These are phyloP conservation scores for Micromussa lordhowensis DNA, from an alignment of 92 coral and sea anemone genomes.

Conservation along the genomic window DNA sequence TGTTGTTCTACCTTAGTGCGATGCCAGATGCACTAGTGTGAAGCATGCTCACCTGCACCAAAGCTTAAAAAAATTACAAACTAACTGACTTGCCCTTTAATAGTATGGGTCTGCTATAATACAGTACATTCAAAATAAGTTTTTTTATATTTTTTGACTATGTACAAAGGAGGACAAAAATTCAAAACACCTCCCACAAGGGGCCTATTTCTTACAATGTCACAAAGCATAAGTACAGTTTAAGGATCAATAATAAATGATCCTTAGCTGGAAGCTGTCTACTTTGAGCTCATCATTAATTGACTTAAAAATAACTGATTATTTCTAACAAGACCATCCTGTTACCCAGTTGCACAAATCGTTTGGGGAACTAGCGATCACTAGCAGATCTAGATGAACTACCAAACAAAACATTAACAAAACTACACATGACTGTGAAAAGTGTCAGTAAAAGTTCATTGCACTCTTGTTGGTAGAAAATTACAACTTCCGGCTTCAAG, in stretches of 20 bases:
- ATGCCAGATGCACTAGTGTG: no score
- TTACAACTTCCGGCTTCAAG: no score
- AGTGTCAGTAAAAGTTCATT: neutral
- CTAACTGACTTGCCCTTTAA: neutral
- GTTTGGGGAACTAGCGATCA: no score
- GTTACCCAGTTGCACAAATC: neutral
- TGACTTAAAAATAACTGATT: neutral
- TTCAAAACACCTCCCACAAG: slow-evolving; percentile 3
- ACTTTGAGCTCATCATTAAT: neutral
- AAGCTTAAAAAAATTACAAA: no score
- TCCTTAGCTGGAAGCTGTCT: neutral
- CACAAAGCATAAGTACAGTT: neutral
- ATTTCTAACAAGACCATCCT: neutral
- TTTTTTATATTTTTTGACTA: neutral
- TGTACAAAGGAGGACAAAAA: slow-evolving; percentile 26
- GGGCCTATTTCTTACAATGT: neutral
- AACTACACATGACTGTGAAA: neutral
- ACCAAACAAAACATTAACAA: no score
- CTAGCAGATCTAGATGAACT: no score
- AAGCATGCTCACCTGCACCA: no score
- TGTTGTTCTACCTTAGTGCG: no score
- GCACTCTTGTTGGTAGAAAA: no score
- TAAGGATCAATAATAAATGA: no score
- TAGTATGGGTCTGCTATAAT: neutral
- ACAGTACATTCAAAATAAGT: slow-evolving; percentile 34